A percentile compares a stretch with the other conserved stretches of the same genome.
phyloP scores from a whole-genome alignment of 1,140 invertebrate species.

The Tetramorium parvispinum region DNA sequence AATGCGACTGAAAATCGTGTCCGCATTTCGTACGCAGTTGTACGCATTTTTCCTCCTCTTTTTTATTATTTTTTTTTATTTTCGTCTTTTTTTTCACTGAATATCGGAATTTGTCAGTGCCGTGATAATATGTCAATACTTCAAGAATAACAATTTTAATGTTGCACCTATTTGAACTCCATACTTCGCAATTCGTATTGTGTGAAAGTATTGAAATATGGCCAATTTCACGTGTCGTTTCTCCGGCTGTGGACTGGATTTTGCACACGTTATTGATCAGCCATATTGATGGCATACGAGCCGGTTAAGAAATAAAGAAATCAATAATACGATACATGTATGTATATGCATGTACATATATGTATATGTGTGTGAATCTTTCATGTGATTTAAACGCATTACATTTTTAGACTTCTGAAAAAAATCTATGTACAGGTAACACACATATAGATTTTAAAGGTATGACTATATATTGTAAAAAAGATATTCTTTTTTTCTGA shows the following conservation, averaged over 20 bases:
- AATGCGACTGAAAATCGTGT: conserved; percentile 12
- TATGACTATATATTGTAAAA: too few species aligned
- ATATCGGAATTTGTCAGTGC: neutral
- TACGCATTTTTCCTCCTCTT: neutral
- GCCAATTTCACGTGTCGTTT: conserved; percentile 4
- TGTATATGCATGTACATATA: too few species aligned
- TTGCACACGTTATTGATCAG: neutral
- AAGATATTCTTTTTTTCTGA: neutral
- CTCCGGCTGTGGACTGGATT: neutral
- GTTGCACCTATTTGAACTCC: conserved; percentile 38
- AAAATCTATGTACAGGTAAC: neutral
- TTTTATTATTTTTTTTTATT: conserved; percentile 1
- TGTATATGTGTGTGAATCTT: neutral
- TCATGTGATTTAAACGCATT: neutral
- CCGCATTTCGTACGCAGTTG: neutral
- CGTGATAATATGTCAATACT: conserved; percentile 10
- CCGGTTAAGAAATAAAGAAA: neutral
- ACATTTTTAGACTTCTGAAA: neutral
- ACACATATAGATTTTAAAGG: neutral
- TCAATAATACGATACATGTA: neutral
- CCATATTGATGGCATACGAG: neutral
- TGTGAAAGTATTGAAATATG: conserved; percentile 9
- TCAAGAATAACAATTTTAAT: conserved; percentile 55
- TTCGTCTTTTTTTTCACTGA: neutral
- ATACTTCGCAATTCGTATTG: conserved; percentile 10